Percentiles rank a stretch among this genome's conserved stretches.
phyloP scores from a whole-genome alignment of 2,113 vertebrate genomes.

The Scopus umbretta region DNA sequence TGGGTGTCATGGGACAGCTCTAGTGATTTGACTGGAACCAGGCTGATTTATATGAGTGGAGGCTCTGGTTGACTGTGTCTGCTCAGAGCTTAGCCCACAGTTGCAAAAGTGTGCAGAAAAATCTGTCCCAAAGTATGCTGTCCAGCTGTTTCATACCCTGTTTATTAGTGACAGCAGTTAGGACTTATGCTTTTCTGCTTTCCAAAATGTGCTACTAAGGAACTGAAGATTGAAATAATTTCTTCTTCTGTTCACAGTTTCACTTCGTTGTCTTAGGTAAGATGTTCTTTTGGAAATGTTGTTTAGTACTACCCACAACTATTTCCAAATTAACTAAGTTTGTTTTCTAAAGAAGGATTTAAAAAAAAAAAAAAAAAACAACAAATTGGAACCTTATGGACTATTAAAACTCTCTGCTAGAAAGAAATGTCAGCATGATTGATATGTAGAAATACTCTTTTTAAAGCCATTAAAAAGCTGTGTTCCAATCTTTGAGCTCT shows the following conservation, averaged over 20 bases:
- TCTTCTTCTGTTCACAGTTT: background rate
- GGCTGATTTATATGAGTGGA: background rate
- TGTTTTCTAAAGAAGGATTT: constrained; percentile 20
- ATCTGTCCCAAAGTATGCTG: background rate
- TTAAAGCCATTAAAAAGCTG: constrained; percentile 49
- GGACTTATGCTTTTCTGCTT: background rate
- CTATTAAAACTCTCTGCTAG: constrained; percentile 33
- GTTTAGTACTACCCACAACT: background rate
- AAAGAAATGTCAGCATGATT: constrained; percentile 64
- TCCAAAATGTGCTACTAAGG: background rate
- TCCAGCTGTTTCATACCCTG: background rate
- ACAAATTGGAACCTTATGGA: constrained; percentile 67
- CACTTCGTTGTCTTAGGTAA: background rate
- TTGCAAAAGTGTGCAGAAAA: background rate
- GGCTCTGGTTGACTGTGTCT: background rate
- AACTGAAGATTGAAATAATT: background rate
- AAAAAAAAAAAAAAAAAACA: background rate
- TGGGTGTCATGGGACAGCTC: background rate
- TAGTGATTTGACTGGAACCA: background rate
- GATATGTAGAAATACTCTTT: constrained; percentile 57
- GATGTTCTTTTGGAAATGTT: background rate
- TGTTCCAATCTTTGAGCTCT: constrained; percentile 46
- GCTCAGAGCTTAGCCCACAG: background rate
- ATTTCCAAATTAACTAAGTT: constrained; percentile 16
- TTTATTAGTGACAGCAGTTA: background rate